These are phyloP conservation scores for Orthosia gracilis DNA, from an alignment of 2,888 invertebrate genomes.

Conservation along the genomic window DNA sequence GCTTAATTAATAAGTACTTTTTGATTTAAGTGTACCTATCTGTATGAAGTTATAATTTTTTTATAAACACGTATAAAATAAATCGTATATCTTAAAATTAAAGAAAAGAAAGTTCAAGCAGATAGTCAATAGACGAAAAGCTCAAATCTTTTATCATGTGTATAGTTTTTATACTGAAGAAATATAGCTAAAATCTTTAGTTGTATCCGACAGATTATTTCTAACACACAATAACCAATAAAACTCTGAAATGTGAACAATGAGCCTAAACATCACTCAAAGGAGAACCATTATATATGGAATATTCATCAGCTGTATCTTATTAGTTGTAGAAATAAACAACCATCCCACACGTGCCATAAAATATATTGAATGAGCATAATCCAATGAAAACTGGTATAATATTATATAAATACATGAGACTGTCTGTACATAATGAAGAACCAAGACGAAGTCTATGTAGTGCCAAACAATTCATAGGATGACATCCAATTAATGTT, in stretches of 20 bases:
- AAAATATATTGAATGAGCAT: slow-evolving; percentile 27
- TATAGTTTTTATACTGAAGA: background rate
- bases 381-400: slow-evolving; percentile 41
- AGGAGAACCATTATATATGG: background rate
- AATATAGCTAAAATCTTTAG: background rate
- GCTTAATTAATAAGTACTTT: no score
- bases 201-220: background rate
- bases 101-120: no score
- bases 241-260: background rate
- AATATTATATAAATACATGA: background rate
- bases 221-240: background rate
- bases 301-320: slow-evolving; percentile 36
- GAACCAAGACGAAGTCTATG: background rate
- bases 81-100: no score
- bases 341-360: slow-evolving; percentile 23
- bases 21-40: no score
- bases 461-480: slow-evolving; percentile 29
- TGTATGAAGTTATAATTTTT: no score
- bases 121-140: no score
- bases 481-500: slow-evolving; percentile 25
- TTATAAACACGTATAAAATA: no score
- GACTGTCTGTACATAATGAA: slow-evolving; percentile 19
- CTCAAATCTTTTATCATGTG: no score
- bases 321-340: slow-evolving; percentile 22
- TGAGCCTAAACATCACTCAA: background rate